Evolutionary conservation across 1,140 invertebrate species (phyloP), one percentile per base, ranked within the genome.

Genomic region (Drosophila littoralis): DNA sequence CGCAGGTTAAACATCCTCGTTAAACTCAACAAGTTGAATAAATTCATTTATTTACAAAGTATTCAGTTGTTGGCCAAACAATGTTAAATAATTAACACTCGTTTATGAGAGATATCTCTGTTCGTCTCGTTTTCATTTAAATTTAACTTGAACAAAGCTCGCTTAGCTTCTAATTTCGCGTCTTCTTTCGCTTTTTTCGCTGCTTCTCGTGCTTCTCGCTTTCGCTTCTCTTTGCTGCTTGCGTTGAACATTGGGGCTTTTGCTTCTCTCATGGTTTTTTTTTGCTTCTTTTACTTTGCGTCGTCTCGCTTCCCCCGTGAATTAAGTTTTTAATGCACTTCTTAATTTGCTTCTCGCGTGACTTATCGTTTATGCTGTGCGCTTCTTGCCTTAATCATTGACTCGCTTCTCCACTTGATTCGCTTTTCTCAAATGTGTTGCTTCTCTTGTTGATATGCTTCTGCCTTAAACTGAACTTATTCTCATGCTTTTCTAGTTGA

Each of bases 31-130:
- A n/a, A 9, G 17, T 13, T 42, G 6, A 15, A 35, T 15, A 13
- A 28, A 42, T 57, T n/a, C 42, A 32, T 55, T 40, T 40, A 40
- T 55, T 22, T n/a, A 12, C 10, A 28, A 28, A 50, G 46, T 22
- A 50, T 50, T 32, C 22, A 12, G 10, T 50, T 50, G 12, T 22
- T 50, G 28, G n/a, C 28, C 46, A 32, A 50, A 32, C 45, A 22
- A 12, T 12, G 45, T 28, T 40, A 12, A n/a, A 12, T 40, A 12
- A 40, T 40, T 40, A n/a, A 40, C 12, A 40, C n/a, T 10, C 12
- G 22, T 32, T 32, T 50, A 50, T 28, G 10, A 7, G 17, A 22
- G 17, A 48, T 22, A 28, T 28, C 3, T 28, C 6, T 28, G 17
- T 17, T 48, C 9, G 22, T 28, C 28, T 1, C 22, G 7, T 12